A percentile compares a stretch with the other conserved stretches of the same genome.
phyloP scores from a whole-genome alignment of 2,797 vertebrate genomes.

The Poecilia picta region DNA sequence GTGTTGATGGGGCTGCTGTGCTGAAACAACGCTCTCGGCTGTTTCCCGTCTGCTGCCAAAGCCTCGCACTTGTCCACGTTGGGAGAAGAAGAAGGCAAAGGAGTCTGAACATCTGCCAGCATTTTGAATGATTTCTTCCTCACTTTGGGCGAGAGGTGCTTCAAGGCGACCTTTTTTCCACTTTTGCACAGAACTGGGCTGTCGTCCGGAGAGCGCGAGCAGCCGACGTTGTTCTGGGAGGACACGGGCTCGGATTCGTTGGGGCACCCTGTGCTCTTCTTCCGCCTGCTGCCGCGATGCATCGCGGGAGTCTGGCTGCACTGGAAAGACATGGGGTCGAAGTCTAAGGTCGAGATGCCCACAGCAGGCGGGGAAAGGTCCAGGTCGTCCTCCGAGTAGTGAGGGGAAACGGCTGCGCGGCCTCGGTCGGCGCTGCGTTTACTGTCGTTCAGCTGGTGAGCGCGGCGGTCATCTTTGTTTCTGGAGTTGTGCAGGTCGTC shows the following conservation, averaged over 20 bases:
- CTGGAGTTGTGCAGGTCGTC: slow-evolving; percentile 82
- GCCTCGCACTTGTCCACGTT: slow-evolving; percentile 69
- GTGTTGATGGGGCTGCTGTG: slow-evolving; percentile 73
- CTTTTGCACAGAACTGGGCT: slow-evolving; percentile 63
- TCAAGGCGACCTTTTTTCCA: slow-evolving; percentile 73
- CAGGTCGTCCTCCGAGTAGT: slow-evolving; percentile 84
- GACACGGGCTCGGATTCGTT: slow-evolving; percentile 87
- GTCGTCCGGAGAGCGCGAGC: slow-evolving; percentile 85
- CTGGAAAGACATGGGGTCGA: slow-evolving; percentile 97
- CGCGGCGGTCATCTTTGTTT: slow-evolving; percentile 83
- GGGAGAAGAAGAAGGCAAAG: slow-evolving; percentile 71
- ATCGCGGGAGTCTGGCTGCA: slow-evolving; percentile 80
- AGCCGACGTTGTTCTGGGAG: slow-evolving; percentile 82
- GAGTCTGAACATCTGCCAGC: slow-evolving; percentile 75
- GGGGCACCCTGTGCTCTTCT: slow-evolving; percentile 80
- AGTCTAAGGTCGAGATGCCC: slow-evolving; percentile 90
- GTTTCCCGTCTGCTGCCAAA: slow-evolving; percentile 75
- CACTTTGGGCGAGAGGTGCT: slow-evolving; percentile 84
- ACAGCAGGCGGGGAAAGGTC: slow-evolving; percentile 87
- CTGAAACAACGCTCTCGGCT: slow-evolving; percentile 78
- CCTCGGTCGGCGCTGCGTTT: slow-evolving; percentile 77
- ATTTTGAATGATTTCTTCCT: slow-evolving; percentile 83
- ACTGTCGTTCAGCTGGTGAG: slow-evolving; percentile 79
- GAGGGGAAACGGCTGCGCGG: slow-evolving; percentile 65
- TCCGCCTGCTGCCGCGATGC: slow-evolving; percentile 74